Percentiles rank a stretch among this genome's conserved stretches.
These are phyloP conservation scores for Hippocampus kuda DNA, from an alignment of 2,797 vertebrate genomes.

Conservation along the genomic window DNA sequence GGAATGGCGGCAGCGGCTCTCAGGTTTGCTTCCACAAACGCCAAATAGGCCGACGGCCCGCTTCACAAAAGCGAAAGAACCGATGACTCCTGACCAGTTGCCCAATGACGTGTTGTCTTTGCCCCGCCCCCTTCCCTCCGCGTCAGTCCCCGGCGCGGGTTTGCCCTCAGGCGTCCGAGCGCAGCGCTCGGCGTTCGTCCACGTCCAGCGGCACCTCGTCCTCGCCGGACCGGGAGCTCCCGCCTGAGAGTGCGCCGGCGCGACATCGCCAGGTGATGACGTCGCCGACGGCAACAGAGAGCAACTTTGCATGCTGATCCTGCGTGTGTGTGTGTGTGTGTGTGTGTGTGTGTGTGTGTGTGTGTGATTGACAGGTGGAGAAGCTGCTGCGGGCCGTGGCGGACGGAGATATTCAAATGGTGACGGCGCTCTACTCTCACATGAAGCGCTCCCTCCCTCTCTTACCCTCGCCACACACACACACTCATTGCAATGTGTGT, in stretches of 20 bases:
- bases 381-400: conserved; percentile 88
- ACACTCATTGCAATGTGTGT: not conserved
- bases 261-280: conserved; percentile 75
- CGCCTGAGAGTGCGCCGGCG: conserved; percentile 63
- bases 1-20: not conserved
- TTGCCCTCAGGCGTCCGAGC: conserved; percentile 70
- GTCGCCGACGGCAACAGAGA: not conserved
- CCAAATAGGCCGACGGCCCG: no score
- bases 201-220: conserved; percentile 71
- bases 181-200: conserved; percentile 78
- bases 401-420: conserved; percentile 95
- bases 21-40: no score
- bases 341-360: not conserved
- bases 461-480: no score
- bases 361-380: conserved; percentile 75
- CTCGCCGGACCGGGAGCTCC: conserved; percentile 61
- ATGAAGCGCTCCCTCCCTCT: no score
- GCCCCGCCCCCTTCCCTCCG: conserved; percentile 34
- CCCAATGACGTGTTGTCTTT: no score
- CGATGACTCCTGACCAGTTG: no score
- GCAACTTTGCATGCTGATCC: not conserved
- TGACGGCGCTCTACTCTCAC: conserved; percentile 49
- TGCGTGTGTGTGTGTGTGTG: conserved; percentile 4
- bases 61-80: no score
- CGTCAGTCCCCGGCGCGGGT: conserved; percentile 58